Conservation (phyloP, 2,113 vertebrate species). For the Macheiramphus alcinus region DNA sequence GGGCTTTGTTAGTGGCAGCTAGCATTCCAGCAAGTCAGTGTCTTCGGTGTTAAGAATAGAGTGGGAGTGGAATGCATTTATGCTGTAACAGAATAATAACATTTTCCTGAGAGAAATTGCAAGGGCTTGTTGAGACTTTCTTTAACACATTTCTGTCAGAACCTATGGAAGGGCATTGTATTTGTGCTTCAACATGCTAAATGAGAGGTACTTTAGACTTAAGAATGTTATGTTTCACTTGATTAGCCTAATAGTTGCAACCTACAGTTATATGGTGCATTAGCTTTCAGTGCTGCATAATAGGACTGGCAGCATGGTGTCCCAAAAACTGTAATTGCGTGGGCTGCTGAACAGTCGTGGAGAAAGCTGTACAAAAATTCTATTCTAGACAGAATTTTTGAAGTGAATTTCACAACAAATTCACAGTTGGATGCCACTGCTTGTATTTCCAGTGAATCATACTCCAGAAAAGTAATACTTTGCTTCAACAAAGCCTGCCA, state of each 20-base stretch:
- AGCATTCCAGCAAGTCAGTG: constrained; percentile 35
- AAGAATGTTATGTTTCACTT: constrained; percentile 57
- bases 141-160: constrained; percentile 35
- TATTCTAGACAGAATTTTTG: constrained; percentile 50
- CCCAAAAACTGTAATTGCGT: constrained; percentile 52
- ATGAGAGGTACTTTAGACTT: constrained; percentile 31
- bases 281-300: constrained; percentile 53
- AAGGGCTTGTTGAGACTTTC: constrained; percentile 39
- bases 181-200: constrained; percentile 42
- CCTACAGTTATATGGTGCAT: constrained; percentile 30
- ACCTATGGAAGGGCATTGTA: constrained; percentile 27
- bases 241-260: constrained; percentile 54
- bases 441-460: constrained; percentile 51
- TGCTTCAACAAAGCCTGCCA: constrained; percentile 19
- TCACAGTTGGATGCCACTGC: constrained; percentile 40
- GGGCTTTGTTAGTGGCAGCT: neutral
- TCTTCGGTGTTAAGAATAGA: constrained; percentile 36
- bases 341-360: neutral
- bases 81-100: constrained; percentile 44
- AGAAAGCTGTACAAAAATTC: constrained; percentile 52
- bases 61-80: constrained; percentile 34
- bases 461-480: constrained; percentile 40
- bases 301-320: constrained; percentile 45
- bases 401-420: constrained; percentile 60
- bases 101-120: constrained; percentile 23